phyloP scores from a whole-genome alignment of 2,113 vertebrate species.

The Carassius gibelio region DNA sequence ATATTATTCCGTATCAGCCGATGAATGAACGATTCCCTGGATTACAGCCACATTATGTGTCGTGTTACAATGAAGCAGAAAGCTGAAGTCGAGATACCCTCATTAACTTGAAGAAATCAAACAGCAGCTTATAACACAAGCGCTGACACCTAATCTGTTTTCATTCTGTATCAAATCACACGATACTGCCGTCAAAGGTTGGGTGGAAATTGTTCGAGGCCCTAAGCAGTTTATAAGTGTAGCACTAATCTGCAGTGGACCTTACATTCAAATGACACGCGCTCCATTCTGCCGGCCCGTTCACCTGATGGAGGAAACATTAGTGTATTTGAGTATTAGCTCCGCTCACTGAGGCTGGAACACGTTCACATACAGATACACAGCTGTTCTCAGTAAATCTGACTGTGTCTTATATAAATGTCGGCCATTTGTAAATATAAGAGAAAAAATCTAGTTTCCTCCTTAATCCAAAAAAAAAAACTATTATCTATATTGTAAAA shows the following conservation, averaged over 20 bases:
- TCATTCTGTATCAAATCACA: constrained; percentile 53
- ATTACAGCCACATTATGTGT: constrained; percentile 68
- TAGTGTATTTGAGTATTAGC: constrained; percentile 55
- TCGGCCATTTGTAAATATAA: too few relatives aligned
- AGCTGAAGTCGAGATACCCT: constrained; percentile 42
- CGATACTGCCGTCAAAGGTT: constrained; percentile 58
- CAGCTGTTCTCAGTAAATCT: not conserved
- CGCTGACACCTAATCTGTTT: constrained; percentile 47
- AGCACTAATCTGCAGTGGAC: constrained; percentile 57
- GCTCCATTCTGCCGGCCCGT: constrained; percentile 21
- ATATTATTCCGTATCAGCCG: constrained; percentile 53
- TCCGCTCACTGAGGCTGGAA: not conserved
- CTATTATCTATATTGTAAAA: too few relatives aligned
- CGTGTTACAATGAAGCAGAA: constrained; percentile 56
- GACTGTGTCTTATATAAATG: not conserved
- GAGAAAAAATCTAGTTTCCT: too few relatives aligned
- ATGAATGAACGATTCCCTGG: constrained; percentile 58
- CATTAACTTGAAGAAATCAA: constrained; percentile 59
- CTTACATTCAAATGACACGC: constrained; percentile 62
- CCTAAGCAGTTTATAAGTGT: constrained; percentile 65
- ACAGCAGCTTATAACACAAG: constrained; percentile 45
- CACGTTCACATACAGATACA: not conserved
- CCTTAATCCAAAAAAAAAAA: too few relatives aligned
- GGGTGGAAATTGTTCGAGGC: constrained; percentile 57
- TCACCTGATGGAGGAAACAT: constrained; percentile 53